phyloP scores from a whole-genome alignment of 37 sponge, comb jelly and placozoan genomes.

The Beroe forskalii region DNA sequence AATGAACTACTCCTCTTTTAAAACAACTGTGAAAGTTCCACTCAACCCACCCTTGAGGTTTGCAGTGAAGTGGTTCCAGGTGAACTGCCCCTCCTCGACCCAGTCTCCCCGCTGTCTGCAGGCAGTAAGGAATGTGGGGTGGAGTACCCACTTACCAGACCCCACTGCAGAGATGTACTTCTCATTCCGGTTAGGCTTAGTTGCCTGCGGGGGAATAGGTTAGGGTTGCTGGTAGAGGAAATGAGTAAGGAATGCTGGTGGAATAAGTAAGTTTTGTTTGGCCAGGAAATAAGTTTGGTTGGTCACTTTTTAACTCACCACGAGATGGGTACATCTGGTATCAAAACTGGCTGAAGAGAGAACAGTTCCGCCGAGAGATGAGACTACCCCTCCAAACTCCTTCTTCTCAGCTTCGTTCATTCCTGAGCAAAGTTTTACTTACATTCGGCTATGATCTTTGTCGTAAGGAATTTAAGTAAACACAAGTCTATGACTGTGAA shows the following conservation, averaged over 20 bases:
- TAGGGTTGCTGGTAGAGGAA: too few relatives aligned
- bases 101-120: neutral
- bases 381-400: neutral
- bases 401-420: conserved; percentile 63
- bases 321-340: conserved; percentile 20
- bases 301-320: neutral
- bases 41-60: neutral
- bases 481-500: too few relatives aligned
- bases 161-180: conserved; percentile 47
- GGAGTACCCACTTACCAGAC: conserved; percentile 1
- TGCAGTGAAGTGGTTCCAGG: conserved; percentile 19
- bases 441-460: too few relatives aligned
- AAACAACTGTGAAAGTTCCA: too few relatives aligned
- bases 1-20: too few relatives aligned
- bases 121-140: conserved; percentile 3
- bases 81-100: conserved; percentile 16
- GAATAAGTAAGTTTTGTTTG: too few relatives aligned
- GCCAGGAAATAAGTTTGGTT: too few relatives aligned
- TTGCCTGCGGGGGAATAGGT: neutral
- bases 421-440: too few relatives aligned
- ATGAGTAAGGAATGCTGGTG: too few relatives aligned
- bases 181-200: conserved; percentile 36
- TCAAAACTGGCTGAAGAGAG: neutral
- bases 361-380: neutral
- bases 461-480: too few relatives aligned